Evolutionary conservation across 2,113 vertebrate genomes (phyloP).

Genomic region (Vidua macroura): DNA sequence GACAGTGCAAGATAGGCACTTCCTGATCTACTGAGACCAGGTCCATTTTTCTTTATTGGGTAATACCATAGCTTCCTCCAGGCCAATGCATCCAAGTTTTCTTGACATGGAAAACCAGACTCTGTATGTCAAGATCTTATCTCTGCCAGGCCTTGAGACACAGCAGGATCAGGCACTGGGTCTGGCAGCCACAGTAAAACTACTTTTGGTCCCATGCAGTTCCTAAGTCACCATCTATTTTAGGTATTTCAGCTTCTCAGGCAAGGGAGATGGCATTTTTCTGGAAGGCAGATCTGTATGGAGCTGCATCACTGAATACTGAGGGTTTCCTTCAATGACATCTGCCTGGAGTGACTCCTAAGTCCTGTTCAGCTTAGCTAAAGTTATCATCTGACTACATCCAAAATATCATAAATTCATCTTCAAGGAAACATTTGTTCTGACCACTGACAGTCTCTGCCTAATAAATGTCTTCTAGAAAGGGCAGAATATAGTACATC

Average conservation of each 20-base stretch:
- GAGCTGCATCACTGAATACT: not conserved
- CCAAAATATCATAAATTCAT: not conserved
- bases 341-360: not conserved
- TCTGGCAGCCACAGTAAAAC: not conserved
- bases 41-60: not conserved
- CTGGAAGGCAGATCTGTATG: not conserved
- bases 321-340: not conserved
- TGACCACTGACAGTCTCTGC: not conserved
- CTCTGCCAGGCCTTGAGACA: not conserved
- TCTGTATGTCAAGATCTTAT: not conserved
- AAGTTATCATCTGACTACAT: not conserved
- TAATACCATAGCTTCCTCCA: not conserved
- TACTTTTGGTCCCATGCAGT: not conserved
- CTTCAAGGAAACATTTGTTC: not conserved
- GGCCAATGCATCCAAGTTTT: not conserved
- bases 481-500: not conserved
- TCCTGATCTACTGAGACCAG: not conserved
- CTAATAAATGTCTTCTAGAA: not conserved
- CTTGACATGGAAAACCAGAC: not conserved
- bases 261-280: not conserved
- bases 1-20: not conserved
- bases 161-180: not conserved
- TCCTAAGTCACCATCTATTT: constrained; percentile 2
- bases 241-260: not conserved
- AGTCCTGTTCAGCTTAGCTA: not conserved